These are phyloP conservation scores for Diaprepes abbreviatus DNA, from an alignment of 2,888 invertebrate genomes.

Conservation along the genomic window DNA sequence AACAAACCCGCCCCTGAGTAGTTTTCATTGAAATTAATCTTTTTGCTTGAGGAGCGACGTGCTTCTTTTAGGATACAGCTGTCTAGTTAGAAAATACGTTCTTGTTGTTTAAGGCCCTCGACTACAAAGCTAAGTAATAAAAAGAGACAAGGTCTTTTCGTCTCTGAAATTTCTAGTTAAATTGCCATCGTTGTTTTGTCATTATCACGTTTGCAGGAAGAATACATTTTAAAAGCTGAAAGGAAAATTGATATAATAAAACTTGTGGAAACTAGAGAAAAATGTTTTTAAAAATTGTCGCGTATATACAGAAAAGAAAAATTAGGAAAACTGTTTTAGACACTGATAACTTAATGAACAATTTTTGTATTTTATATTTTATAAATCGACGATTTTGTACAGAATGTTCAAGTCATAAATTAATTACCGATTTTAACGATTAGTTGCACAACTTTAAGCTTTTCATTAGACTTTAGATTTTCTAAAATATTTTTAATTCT, in stretches of 20 bases:
- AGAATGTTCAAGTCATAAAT: too few relatives aligned
- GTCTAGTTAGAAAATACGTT: not conserved
- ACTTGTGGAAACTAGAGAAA: too few relatives aligned
- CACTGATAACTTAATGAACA: too few relatives aligned
- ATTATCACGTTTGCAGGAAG: constrained; percentile 1
- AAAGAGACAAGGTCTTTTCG: not conserved
- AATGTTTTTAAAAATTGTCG: too few relatives aligned
- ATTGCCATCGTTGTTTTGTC: constrained; percentile 4
- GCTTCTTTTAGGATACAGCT: not conserved
- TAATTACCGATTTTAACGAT: too few relatives aligned
- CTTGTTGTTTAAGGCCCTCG: not conserved
- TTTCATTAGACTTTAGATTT: too few relatives aligned
- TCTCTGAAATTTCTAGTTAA: constrained; percentile 7
- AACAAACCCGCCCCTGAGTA: not conserved
- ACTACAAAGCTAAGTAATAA: constrained; percentile 1
- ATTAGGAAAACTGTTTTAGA: too few relatives aligned
- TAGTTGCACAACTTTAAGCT: too few relatives aligned
- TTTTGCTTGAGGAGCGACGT: not conserved
- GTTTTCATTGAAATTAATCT: not conserved
- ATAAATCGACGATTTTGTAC: too few relatives aligned
- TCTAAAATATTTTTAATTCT: too few relatives aligned
- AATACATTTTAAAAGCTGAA: not conserved
- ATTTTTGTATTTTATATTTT: too few relatives aligned
- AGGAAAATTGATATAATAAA: not conserved
- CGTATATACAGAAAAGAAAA: too few relatives aligned